These are phyloP conservation scores for Rhizoglyphus robini DNA, from an alignment of 1,140 invertebrate species.

Conservation along the genomic window DNA sequence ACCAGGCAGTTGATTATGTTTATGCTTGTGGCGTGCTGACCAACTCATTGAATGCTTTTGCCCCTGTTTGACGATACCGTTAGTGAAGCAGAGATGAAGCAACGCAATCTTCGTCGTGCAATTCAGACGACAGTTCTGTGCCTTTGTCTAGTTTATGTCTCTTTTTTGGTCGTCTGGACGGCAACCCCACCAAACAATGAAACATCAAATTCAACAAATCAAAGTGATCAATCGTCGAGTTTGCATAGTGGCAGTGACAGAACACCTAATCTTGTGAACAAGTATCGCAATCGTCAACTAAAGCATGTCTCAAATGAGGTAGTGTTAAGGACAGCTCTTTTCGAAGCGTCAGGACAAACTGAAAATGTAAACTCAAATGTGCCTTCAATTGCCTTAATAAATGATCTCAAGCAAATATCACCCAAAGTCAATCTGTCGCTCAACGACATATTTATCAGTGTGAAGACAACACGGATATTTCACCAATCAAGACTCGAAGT, in stretches of 20 bases:
- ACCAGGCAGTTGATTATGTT: too few relatives aligned
- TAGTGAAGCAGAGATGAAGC: too few relatives aligned
- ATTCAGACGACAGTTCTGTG: neutral
- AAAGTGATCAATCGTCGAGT: neutral
- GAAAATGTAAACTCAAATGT: neutral
- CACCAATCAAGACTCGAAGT: constrained; percentile 66
- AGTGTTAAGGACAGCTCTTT: too few relatives aligned
- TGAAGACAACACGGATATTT: constrained; percentile 81
- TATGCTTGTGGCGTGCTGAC: too few relatives aligned
- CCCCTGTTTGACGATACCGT: too few relatives aligned
- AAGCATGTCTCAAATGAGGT: too few relatives aligned
- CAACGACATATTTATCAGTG: constrained; percentile 79
- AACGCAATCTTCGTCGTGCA: too few relatives aligned
- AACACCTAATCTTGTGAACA: too few relatives aligned
- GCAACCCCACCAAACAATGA: neutral
- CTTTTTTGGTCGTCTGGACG: neutral
- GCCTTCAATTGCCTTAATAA: neutral
- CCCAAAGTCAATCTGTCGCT: constrained; percentile 30
- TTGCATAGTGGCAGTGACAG: neutral
- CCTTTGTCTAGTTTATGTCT: neutral
- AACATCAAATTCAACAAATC: neutral
- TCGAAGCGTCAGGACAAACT: neutral
- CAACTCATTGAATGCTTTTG: too few relatives aligned
- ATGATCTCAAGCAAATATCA: neutral
- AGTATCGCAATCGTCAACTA: too few relatives aligned